A percentile compares a stretch with the other conserved stretches of the same genome.
Evolutionary conservation across 2,113 vertebrate species (phyloP).

Genomic region (Lonchura striata): DNA sequence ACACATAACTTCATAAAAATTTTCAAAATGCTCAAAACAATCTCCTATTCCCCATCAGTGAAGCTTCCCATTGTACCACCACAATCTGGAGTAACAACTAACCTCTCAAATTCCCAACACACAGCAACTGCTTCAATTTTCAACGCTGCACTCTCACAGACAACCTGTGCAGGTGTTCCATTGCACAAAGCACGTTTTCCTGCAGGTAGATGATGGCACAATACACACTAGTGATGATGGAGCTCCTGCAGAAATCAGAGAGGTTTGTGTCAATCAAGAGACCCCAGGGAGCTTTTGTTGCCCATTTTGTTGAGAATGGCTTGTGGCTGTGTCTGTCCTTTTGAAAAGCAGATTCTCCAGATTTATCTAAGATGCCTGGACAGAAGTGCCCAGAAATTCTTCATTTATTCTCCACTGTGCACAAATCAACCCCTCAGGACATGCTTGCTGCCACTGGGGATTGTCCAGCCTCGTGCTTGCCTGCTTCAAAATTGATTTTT

Average conservation of each 20-base stretch:
- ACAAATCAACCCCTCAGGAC: neutral
- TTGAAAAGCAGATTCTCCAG: neutral
- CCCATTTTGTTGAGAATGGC: neutral
- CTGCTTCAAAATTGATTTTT: neutral
- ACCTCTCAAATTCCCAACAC: neutral
- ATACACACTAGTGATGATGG: neutral
- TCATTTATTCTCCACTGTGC: neutral
- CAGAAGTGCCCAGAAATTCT: neutral
- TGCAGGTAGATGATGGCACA: neutral
- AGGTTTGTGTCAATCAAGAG: neutral
- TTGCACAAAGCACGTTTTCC: neutral
- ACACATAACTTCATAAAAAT: fast-evolving
- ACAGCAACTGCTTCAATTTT: neutral
- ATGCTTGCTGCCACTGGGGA: neutral
- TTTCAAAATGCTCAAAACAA: neutral
- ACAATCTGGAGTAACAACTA: neutral
- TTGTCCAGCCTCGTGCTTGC: neutral
- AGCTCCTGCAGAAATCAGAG: neutral
- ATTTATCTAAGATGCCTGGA: neutral
- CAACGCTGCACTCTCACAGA: neutral
- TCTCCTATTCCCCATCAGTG: neutral
- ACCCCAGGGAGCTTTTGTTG: neutral
- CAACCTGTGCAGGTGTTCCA: neutral
- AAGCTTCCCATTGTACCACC: neutral
- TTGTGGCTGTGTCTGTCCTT: neutral